A percentile compares a stretch with the other conserved stretches of the same genome.
These are phyloP conservation scores for Cossypha niveicapilla DNA, from an alignment of 2,797 vertebrate genomes.

Conservation along the genomic window DNA sequence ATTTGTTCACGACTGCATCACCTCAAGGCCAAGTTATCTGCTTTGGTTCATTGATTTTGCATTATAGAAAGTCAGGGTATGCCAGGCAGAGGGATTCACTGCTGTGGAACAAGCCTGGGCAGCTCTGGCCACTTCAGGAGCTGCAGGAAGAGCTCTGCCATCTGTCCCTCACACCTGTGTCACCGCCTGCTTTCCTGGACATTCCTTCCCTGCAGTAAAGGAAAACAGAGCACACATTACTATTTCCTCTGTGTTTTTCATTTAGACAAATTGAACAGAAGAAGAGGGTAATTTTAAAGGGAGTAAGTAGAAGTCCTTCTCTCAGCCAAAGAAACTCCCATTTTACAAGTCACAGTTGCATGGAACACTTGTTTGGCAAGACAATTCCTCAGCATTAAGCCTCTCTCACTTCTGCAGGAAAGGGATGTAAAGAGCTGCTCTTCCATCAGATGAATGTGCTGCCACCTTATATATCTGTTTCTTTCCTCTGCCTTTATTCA, in stretches of 20 bases:
- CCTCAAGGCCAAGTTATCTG: background rate
- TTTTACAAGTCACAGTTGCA: background rate
- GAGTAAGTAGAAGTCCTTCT: background rate
- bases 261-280: background rate
- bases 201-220: background rate
- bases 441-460: background rate
- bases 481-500: background rate
- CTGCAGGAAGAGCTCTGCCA: background rate
- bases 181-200: background rate
- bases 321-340: background rate
- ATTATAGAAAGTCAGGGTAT: accelerated
- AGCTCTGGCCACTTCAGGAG: background rate
- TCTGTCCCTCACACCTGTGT: accelerated
- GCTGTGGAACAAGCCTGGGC: background rate
- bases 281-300: background rate
- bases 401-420: background rate
- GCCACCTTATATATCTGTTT: background rate
- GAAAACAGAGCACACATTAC: background rate
- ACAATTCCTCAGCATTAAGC: background rate
- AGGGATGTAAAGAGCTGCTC: background rate
- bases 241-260: background rate
- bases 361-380: background rate
- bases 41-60: background rate
- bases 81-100: background rate
- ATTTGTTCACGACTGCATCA: background rate